Conservation (phyloP, 2,113 vertebrate genomes). For the Silurus asotus region DNA sequence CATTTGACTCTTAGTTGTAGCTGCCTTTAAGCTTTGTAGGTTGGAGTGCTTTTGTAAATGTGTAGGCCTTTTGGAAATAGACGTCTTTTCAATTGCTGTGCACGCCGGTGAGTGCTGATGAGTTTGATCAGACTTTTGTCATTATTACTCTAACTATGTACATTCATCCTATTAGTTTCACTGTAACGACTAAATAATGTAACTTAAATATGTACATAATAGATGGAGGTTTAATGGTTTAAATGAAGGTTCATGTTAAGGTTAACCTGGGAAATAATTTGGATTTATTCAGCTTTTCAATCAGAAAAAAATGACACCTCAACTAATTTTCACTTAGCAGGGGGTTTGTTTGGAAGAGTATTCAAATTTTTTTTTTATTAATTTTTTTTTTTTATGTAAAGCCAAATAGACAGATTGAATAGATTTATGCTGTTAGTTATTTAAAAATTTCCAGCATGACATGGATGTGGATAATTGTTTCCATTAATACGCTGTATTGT, state of each 20-base stretch:
- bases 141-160: not conserved
- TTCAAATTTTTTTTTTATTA: not conserved
- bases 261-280: not conserved
- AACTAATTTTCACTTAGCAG: not conserved
- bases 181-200: not conserved
- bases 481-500: not conserved
- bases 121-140: not conserved
- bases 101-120: not conserved
- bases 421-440: not conserved
- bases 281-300: not conserved
- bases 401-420: not conserved
- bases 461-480: not conserved
- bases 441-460: not conserved
- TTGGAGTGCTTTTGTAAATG: not conserved
- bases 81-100: not conserved
- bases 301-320: not conserved
- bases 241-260: not conserved
- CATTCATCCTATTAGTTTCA: not conserved
- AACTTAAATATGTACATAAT: not conserved
- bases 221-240: not conserved
- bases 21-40: conserved; percentile 8
- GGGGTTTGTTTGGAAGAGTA: not conserved
- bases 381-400: not conserved
- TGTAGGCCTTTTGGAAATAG: not conserved
- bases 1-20: not conserved